Conservation (phyloP, 2,888 invertebrate species). For the Choristoneura rosaceana region DNA sequence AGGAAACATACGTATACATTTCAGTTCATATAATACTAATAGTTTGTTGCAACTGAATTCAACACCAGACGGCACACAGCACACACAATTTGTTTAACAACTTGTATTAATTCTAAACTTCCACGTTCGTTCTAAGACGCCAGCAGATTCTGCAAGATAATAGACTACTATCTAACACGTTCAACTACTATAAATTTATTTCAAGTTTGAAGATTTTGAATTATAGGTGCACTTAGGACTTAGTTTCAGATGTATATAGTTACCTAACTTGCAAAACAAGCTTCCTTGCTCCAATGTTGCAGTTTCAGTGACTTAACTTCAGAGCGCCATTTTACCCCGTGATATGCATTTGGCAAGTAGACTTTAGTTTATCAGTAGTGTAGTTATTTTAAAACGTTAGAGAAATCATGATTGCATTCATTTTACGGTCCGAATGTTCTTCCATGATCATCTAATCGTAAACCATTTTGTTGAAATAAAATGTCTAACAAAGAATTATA, state of each 20-base stretch:
- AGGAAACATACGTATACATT: no score
- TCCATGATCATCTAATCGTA: no score
- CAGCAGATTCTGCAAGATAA: slow-evolving; percentile 31
- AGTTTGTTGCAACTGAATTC: background rate
- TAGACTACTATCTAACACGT: slow-evolving; percentile 38
- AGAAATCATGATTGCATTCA: background rate
- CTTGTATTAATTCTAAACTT: slow-evolving; percentile 18
- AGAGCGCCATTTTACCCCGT: slow-evolving; percentile 15
- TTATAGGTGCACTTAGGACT: slow-evolving; percentile 41
- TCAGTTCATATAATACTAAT: no score
- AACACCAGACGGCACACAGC: background rate
- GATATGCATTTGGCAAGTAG: background rate
- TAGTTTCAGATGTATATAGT: slow-evolving; percentile 36
- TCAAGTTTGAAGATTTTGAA: slow-evolving; percentile 42
- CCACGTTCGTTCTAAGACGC: slow-evolving; percentile 11
- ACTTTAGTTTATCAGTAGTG: slow-evolving; percentile 5
- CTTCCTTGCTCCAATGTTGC: slow-evolving; percentile 29
- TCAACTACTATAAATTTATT: slow-evolving; percentile 41
- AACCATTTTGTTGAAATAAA: no score
- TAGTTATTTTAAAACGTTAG: background rate
- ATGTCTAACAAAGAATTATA: no score
- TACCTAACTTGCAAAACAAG: slow-evolving; percentile 39
- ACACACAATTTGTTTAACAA: slow-evolving; percentile 5
- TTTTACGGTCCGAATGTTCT: background rate
- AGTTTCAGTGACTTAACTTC: slow-evolving; percentile 28